Evolutionary conservation across 2,797 vertebrate genomes (phyloP).

Genomic region (Stomatorhinus walkeri): DNA sequence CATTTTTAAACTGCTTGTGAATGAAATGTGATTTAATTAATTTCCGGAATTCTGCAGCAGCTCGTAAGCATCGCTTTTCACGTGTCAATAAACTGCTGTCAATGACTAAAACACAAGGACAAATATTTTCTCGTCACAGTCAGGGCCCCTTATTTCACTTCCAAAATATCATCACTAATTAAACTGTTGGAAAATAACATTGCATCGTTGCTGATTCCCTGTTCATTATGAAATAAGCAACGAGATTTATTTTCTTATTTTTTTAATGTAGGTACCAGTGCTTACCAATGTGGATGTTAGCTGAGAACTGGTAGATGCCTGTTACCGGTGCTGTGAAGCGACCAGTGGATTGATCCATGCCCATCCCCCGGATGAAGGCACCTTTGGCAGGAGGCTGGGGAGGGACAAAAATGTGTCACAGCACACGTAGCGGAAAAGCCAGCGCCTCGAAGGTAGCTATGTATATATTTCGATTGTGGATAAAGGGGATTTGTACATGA

Average conservation of each 20-base stretch:
- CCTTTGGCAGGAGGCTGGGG: constrained; percentile 81
- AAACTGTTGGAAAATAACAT: neutral
- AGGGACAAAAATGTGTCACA: constrained; percentile 20
- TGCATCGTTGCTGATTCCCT: neutral
- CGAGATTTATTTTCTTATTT: neutral
- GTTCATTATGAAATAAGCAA: neutral
- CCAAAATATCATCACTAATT: neutral
- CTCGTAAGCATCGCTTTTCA: neutral
- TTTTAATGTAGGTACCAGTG: neutral
- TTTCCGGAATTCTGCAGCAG: neutral
- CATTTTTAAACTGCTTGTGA: neutral
- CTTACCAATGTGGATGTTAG: constrained; percentile 87
- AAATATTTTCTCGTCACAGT: neutral
- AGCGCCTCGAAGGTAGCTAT: neutral
- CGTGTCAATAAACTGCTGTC: neutral
- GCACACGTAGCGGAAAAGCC: neutral
- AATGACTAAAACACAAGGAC: neutral
- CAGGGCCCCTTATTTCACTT: neutral
- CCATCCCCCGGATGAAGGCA: constrained; percentile 80
- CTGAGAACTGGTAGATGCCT: constrained; percentile 93
- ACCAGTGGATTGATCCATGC: constrained; percentile 79
- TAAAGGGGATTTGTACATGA: neutral
- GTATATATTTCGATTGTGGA: neutral
- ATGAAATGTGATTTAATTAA: neutral
- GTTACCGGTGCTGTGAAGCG: constrained; percentile 83